Conservation (phyloP, 2,797 vertebrate genomes). For the Oreochromis grahami region DNA sequence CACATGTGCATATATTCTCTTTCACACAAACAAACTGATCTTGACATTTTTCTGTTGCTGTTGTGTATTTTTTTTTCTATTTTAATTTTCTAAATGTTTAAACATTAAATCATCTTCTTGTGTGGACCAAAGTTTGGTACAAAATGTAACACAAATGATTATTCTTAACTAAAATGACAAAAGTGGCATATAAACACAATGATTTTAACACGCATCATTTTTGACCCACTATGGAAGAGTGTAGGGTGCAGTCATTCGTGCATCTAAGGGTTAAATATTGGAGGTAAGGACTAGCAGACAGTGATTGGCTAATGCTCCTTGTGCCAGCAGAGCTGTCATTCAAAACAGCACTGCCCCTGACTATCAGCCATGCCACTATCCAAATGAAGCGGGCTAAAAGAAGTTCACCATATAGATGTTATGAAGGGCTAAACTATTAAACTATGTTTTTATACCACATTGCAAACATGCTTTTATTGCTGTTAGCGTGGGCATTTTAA, state of each 20-base stretch:
- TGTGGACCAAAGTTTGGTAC: not conserved
- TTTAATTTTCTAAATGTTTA: not conserved
- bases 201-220: accelerated
- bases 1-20: not conserved
- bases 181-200: not conserved
- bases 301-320: accelerated
- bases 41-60: not conserved
- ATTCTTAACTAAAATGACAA: not conserved
- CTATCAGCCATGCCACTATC: not conserved
- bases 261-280: not conserved
- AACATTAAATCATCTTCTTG: accelerated
- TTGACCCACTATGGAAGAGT: not conserved
- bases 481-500: not conserved
- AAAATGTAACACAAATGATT: not conserved
- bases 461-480: not conserved
- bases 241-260: not conserved
- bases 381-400: not conserved
- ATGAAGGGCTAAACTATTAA: not conserved
- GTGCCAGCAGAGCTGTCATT: not conserved
- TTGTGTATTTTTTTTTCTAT: not conserved
- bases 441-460: not conserved
- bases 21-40: not conserved
- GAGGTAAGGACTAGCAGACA: too few relatives aligned
- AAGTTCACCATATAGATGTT: not conserved
- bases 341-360: not conserved